These are phyloP conservation scores for Crenichthys baileyi DNA, from an alignment of 2,797 vertebrate species.

Conservation along the genomic window DNA sequence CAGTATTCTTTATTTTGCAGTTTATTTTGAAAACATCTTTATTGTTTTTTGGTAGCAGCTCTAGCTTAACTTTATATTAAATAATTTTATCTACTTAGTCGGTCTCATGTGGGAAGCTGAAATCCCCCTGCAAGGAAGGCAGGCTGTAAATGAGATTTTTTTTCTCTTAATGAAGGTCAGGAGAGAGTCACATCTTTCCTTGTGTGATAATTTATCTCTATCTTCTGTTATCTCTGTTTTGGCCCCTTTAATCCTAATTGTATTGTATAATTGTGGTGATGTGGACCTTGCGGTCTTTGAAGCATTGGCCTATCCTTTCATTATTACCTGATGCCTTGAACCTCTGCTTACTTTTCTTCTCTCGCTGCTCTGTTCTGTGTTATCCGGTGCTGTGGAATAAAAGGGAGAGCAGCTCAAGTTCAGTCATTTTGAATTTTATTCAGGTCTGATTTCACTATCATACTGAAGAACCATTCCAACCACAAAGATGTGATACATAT, in stretches of 20 bases:
- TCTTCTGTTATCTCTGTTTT: conserved; percentile 83
- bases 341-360: conserved; percentile 72
- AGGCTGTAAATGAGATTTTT: conserved; percentile 75
- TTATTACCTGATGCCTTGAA: conserved; percentile 81
- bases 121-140: conserved; percentile 71
- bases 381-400: conserved; percentile 66
- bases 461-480: conserved; percentile 58
- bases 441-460: conserved; percentile 52
- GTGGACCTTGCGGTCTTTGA: conserved; percentile 80
- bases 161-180: conserved; percentile 86
- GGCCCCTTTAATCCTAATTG: conserved; percentile 89
- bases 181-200: conserved; percentile 83
- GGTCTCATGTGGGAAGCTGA: conserved; percentile 66
- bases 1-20: background rate
- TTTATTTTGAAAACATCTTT: conserved; percentile 1
- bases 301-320: conserved; percentile 81
- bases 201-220: conserved; percentile 87
- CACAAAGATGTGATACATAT: conserved; percentile 44
- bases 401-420: conserved; percentile 57
- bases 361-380: conserved; percentile 63
- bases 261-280: conserved; percentile 85
- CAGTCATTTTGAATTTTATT: conserved; percentile 52
- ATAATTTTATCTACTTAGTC: conserved; percentile 67
- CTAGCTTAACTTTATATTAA: conserved; percentile 45
- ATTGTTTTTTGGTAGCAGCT: conserved; percentile 42